phyloP scores from a whole-genome alignment of 2,888 invertebrate species.

The Hermaeophaga mercurialis region DNA sequence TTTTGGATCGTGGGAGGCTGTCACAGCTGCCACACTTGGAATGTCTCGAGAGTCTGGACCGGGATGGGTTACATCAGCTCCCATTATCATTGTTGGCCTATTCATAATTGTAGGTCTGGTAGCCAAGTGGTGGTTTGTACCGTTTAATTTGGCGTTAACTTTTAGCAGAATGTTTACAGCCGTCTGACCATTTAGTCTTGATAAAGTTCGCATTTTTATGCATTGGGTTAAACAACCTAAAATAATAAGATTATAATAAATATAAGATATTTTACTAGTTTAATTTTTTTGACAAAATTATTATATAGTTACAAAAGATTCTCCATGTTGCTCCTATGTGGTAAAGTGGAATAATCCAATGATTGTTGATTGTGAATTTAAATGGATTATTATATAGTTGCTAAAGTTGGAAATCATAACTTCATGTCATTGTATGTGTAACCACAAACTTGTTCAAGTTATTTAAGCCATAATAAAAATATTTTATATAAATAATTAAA shows the following conservation, averaged over 20 bases:
- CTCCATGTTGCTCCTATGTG: no score
- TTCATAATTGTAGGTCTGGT: conserved; percentile 39
- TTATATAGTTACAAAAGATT: no score
- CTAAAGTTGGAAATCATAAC: no score
- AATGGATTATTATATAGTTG: no score
- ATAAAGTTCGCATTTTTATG: conserved; percentile 62
- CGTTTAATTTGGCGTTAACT: conserved; percentile 83
- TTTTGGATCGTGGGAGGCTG: conserved; percentile 71
- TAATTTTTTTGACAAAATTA: no score
- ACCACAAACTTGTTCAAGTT: no score
- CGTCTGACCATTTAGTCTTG: conserved; percentile 64
- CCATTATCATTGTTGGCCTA: conserved; percentile 66
- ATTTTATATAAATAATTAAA: no score
- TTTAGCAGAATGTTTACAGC: conserved; percentile 72
- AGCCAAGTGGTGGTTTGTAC: conserved; percentile 69
- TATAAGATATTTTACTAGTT: no score
- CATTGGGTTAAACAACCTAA: conserved; percentile 77
- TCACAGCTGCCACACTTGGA: conserved; percentile 75
- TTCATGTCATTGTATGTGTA: no score
- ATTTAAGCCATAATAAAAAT: no score
- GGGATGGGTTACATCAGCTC: conserved; percentile 94
- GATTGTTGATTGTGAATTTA: no score
- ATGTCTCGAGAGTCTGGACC: conserved; percentile 72
- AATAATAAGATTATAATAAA: neutral
- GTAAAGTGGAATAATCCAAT: no score